Conservation (phyloP, 2,113 vertebrate species). For the Chlamydotis undulata region DNA sequence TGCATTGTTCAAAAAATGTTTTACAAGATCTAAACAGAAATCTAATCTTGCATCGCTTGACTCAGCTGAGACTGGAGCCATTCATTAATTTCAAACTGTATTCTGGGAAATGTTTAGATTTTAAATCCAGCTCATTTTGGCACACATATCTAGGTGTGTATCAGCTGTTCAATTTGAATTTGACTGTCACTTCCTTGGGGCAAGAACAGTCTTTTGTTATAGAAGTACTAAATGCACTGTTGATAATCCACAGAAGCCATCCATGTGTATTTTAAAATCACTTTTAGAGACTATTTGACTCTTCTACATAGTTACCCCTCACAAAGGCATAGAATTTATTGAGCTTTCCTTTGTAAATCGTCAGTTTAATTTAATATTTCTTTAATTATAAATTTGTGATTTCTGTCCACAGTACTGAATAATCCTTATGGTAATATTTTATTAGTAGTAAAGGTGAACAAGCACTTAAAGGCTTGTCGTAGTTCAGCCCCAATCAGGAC, state of each 20-base stretch:
- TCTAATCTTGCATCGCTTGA: not conserved
- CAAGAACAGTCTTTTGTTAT: not conserved
- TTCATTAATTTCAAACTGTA: not conserved
- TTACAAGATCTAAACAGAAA: not conserved
- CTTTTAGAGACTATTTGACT: not conserved
- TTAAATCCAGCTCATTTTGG: not conserved
- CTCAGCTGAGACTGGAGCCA: not conserved
- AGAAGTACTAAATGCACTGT: not conserved
- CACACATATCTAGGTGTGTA: not conserved
- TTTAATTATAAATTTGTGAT: not conserved
- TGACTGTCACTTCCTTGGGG: not conserved
- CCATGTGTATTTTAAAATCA: not conserved
- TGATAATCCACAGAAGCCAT: not conserved
- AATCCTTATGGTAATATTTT: not conserved
- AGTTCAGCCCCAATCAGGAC: no score
- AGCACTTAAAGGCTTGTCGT: not conserved
- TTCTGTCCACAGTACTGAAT: not conserved
- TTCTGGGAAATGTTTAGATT: not conserved
- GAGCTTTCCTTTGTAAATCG: not conserved
- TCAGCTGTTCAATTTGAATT: not conserved
- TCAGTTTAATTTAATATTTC: not conserved
- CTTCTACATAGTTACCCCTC: not conserved
- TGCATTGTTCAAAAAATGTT: not conserved
- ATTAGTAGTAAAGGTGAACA: not conserved
- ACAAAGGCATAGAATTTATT: not conserved